Evolutionary conservation across 2,888 invertebrate genomes (phyloP).

Genomic region (Scelioninae gen. 2): DNA sequence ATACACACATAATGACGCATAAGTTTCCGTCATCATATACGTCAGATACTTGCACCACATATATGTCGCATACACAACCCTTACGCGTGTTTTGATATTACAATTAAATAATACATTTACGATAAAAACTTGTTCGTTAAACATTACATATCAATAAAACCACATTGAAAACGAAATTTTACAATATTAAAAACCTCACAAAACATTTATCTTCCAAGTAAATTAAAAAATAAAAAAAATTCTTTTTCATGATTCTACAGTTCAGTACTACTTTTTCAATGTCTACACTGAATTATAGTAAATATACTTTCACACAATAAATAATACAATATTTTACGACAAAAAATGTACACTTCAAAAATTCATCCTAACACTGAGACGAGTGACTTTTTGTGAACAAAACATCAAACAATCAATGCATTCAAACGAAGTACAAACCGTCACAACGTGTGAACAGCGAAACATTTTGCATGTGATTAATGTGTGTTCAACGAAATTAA

Average conservation of each 20-base stretch:
- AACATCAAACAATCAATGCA: conserved; percentile 56
- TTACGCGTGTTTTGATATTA: too few species aligned
- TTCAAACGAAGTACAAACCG: conserved; percentile 37
- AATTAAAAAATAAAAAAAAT: conserved; percentile 10
- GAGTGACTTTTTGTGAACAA: conserved; percentile 13
- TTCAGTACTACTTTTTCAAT: conserved; percentile 26
- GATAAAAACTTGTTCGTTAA: background rate
- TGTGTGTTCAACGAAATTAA: conserved; percentile 10
- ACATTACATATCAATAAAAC: too few species aligned
- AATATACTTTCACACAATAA: conserved; percentile 2
- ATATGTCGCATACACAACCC: too few species aligned
- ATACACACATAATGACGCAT: too few species aligned
- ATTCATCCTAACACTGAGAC: conserved; percentile 19
- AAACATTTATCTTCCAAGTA: conserved; percentile 7
- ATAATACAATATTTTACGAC: too few species aligned
- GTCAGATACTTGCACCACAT: too few species aligned
- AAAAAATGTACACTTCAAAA: background rate
- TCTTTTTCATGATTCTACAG: conserved; percentile 32
- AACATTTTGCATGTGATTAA: conserved; percentile 17
- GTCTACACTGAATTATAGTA: conserved; percentile 22
- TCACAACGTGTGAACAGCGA: conserved; percentile 14
- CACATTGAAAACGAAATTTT: conserved; percentile 4
- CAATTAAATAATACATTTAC: too few species aligned
- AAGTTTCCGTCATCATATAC: too few species aligned
- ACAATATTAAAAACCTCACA: background rate